Base-by-base conservation (phyloP, 2,888 invertebrate genomes). In the Clepsis dumicolana region DNA sequence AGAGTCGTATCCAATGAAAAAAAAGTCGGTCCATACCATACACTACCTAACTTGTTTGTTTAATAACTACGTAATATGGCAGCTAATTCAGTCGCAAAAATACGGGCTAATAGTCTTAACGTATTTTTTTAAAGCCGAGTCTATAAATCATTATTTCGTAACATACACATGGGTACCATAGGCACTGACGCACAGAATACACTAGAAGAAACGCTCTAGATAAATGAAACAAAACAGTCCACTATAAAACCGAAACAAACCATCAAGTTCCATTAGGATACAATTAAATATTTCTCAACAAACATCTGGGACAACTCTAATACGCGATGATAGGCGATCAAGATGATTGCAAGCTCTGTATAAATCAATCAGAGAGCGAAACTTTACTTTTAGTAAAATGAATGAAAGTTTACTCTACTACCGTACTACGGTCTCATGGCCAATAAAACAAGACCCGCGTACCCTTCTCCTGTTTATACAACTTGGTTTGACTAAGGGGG, bases 361-460 rank as follows among this genome's bases (percentile, higher is more conserved):
- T 81, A 77, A 75, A 78, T 73, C 63, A 61, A 75, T 75, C 75
- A 65, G n/a, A 53, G 60, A 73, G 67, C 53, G 54, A 54, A 67
- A 65, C 63, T 73, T 75, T 66, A 77, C 57, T 67, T 74, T 72
- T 70, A 71, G n/a, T n/a, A 70, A 44, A 82, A 77, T 80, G 80
- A 85, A 85, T 84, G 82, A 84, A 86, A 85, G 79, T 80, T 80
- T 77, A 60, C 52, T 80, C 83, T 83, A 80, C 80, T 80, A 70
- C 83, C 80, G 83, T 75, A 79, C 80, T 84, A 85, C 78, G 79
- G 72, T 75, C 74, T 74, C 77, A 78, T 74, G 70, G 72, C 85
- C 82, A 84, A 72, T 81, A 77, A 79, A 71, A 60, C 70, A 73
- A 76, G 83, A 83, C 61, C 84, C 74, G 67, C 79, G 75, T 38